phyloP scores from a whole-genome alignment of 2,113 vertebrate genomes.

The Oryzias celebensis region DNA sequence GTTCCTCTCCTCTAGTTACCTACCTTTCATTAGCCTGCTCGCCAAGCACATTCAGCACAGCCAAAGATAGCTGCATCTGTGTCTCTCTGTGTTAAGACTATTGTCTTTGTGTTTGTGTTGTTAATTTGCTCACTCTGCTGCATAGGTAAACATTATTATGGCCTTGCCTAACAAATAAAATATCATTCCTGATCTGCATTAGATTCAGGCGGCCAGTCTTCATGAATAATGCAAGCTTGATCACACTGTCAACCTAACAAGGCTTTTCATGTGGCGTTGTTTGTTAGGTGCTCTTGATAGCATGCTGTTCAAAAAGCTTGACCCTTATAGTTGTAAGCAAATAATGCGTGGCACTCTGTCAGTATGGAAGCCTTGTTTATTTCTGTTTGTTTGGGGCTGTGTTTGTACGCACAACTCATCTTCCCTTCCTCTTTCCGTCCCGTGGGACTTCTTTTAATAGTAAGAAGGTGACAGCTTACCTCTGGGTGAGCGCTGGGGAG shows the following conservation, averaged over 20 bases:
- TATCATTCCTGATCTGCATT: slow-evolving; percentile 36
- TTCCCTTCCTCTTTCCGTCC: slow-evolving; percentile 26
- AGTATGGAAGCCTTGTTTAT: slow-evolving; percentile 33
- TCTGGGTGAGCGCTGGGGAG: slow-evolving; percentile 29
- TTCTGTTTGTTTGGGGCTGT: slow-evolving; percentile 58
- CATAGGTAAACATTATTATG: slow-evolving; percentile 60
- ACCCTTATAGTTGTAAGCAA: slow-evolving; percentile 42
- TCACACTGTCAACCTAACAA: slow-evolving; percentile 17
- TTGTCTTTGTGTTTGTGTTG: slow-evolving; percentile 57
- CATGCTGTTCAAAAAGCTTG: slow-evolving; percentile 34
- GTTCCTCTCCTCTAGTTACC: slow-evolving; percentile 61
- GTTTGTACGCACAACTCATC: slow-evolving; percentile 35
- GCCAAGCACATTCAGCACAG: slow-evolving; percentile 67
- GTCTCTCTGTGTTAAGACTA: slow-evolving; percentile 42
- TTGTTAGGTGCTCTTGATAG: slow-evolving; percentile 43
- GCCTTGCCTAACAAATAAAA: slow-evolving; percentile 33
- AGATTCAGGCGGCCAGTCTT: slow-evolving; percentile 44
- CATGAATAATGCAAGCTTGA: slow-evolving; percentile 38
- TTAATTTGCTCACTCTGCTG: slow-evolving; percentile 47
- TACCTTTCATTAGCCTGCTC: slow-evolving; percentile 70
- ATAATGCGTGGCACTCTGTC: slow-evolving; percentile 14
- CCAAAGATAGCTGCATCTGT: slow-evolving; percentile 68
- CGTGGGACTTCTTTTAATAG: slow-evolving; percentile 71
- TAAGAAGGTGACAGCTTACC: slow-evolving; percentile 68
- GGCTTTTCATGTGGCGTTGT: slow-evolving; percentile 32